A percentile compares a stretch with the other conserved stretches of the same genome.
Evolutionary conservation across 2,888 invertebrate species (phyloP).

Genomic region (Coronaproctus castanopsis): DNA sequence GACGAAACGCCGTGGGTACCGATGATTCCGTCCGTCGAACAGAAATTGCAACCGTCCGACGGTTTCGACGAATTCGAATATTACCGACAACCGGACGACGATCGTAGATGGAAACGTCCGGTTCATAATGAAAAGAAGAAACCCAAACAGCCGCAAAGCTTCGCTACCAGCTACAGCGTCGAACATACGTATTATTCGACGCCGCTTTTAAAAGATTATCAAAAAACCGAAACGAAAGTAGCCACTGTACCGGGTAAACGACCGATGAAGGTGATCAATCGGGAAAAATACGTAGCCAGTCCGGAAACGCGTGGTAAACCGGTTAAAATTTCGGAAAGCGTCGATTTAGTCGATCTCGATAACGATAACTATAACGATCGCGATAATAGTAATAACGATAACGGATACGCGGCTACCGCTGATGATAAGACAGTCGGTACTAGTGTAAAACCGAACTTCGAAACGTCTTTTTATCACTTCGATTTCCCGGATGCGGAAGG

Average conservation of each 20-base stretch:
- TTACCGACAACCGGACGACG: neutral
- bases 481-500: neutral
- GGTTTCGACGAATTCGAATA: slow-evolving; percentile 6
- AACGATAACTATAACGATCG: too few relatives aligned
- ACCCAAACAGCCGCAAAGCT: slow-evolving; percentile 4
- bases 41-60: neutral
- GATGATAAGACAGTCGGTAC: neutral
- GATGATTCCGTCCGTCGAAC: slow-evolving; percentile 4
- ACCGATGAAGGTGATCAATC: neutral
- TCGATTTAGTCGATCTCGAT: too few relatives aligned
- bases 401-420: too few relatives aligned
- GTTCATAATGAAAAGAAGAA: slow-evolving; percentile 1
- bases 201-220: neutral
- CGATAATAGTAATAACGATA: too few relatives aligned
- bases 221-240: neutral
- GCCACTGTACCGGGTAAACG: neutral
- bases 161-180: slow-evolving; percentile 8
- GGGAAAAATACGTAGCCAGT: neutral
- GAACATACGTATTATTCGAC: slow-evolving; percentile 1
- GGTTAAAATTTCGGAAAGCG: neutral
- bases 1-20: slow-evolving; percentile 16
- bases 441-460: neutral
- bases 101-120: neutral
- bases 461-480: neutral
- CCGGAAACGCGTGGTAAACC: neutral